Evolutionary conservation across 1,140 invertebrate species (phyloP), one percentile per base, ranked within the genome.

Genomic region (Halyomorpha halys): DNA sequence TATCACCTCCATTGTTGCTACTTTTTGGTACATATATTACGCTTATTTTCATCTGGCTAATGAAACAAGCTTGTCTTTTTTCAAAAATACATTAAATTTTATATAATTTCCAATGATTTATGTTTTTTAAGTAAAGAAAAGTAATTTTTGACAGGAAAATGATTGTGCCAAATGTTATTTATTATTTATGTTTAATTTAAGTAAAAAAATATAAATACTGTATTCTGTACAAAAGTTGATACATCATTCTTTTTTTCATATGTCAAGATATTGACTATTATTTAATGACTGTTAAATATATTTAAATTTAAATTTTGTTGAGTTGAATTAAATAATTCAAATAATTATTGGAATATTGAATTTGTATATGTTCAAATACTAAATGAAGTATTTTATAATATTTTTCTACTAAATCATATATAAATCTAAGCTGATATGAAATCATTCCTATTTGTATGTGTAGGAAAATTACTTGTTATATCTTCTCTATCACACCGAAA

Each of bases 391-490:
- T 49, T 49, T 49, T 49, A 49, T 21, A 21, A 21, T 49, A 49
- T 49, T 49, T 49, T 49, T 49, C 47, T 49, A 49, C 47, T 49
- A 49, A 49, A 49, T 49, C 21, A 49, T 49, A 49, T 49, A 18
- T 19, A 49, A 49, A 18, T 49, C 21, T 19, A 49, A 49, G 21
- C 47, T 19, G 21, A 18, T 49, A 49, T 49, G n/a, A 49, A 21
- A 49, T 39, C 34, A 39, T 39, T 39, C 34, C 34, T 39, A 39
- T 39, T 39, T 39, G 34, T 39, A 39, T 39, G 34, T 39, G 4
- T 39, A 39, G 34, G 47, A 21, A 21, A 49, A 49, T 21, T 9
- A 49, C 47, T 49, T 49, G n/a, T 49, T 18, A 21, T 19, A 19
- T 49, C 21, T 21, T 49, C 21, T 49, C n/a, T 49, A 19, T 49